A percentile compares a stretch with the other conserved stretches of the same genome.
phyloP scores from a whole-genome alignment of 1,140 invertebrate species.

The Lordiphosa clarofinis region DNA sequence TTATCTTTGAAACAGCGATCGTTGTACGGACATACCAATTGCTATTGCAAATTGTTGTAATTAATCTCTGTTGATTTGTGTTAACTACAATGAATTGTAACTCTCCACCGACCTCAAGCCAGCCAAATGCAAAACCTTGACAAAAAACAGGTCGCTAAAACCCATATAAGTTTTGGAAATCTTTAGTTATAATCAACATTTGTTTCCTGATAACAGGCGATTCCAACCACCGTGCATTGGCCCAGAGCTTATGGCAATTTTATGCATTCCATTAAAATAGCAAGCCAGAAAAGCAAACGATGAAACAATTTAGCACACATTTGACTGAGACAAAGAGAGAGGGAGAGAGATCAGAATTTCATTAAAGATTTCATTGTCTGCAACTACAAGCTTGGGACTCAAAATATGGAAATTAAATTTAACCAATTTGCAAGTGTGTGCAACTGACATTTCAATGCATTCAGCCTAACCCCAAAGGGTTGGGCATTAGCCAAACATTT shows the following conservation, averaged over 20 bases:
- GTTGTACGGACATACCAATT: no score
- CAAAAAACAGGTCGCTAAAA: no score
- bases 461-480: not conserved
- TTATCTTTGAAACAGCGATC: no score
- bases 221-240: conserved; percentile 11
- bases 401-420: conserved; percentile 16
- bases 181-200: no score
- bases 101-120: no score
- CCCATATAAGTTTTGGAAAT: no score
- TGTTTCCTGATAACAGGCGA: no score
- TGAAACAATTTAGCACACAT: conserved; percentile 5
- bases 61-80: no score
- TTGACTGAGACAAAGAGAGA: not conserved
- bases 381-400: conserved; percentile 5
- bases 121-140: no score
- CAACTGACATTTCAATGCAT: conserved; percentile 33
- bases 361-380: conserved; percentile 22
- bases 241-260: conserved; percentile 27
- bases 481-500: conserved; percentile 4
- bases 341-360: not conserved
- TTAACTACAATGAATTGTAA: no score
- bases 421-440: conserved; percentile 39
- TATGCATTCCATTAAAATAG: conserved; percentile 43
- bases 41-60: no score
- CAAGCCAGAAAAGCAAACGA: conserved; percentile 5